phyloP scores from a whole-genome alignment of 2,888 invertebrate genomes.

The Athripsodes cinereus region DNA sequence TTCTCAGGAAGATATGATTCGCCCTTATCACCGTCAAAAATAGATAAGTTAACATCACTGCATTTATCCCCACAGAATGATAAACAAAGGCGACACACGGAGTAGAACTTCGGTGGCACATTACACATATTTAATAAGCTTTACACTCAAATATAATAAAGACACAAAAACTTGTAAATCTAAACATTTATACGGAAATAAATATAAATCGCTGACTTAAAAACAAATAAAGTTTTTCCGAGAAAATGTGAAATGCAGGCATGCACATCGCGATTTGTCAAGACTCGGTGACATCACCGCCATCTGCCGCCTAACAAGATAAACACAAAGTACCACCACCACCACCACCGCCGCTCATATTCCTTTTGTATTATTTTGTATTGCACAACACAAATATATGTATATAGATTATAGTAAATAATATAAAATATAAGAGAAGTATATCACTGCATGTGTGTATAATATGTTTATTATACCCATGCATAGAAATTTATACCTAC shows the following conservation, averaged over 20 bases:
- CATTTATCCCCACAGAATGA: conserved; percentile 65
- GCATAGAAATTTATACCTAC: too few species aligned
- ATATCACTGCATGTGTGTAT: too few species aligned
- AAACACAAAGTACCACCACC: background rate
- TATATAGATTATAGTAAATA: too few species aligned
- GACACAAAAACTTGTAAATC: conserved; percentile 4
- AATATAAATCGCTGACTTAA: conserved; percentile 19
- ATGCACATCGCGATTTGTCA: conserved; percentile 26
- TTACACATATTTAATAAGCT: conserved; percentile 76
- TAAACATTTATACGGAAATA: conserved; percentile 21
- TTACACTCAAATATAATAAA: conserved; percentile 22
- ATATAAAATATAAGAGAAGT: too few species aligned
- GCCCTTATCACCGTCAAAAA: conserved; percentile 70
- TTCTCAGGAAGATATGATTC: conserved; percentile 62
- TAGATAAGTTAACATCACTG: conserved; percentile 70
- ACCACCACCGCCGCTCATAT: background rate
- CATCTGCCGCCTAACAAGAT: conserved; percentile 14
- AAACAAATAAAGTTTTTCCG: conserved; percentile 24
- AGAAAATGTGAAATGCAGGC: conserved; percentile 24
- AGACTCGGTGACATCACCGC: conserved; percentile 20
- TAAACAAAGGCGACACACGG: conserved; percentile 91
- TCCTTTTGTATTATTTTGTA: background rate
- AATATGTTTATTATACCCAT: too few species aligned
- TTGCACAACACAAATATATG: background rate
- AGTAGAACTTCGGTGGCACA: conserved; percentile 89